Base-by-base conservation (phyloP, 2,888 invertebrate species). In the Drosophila meridiana region DNA sequence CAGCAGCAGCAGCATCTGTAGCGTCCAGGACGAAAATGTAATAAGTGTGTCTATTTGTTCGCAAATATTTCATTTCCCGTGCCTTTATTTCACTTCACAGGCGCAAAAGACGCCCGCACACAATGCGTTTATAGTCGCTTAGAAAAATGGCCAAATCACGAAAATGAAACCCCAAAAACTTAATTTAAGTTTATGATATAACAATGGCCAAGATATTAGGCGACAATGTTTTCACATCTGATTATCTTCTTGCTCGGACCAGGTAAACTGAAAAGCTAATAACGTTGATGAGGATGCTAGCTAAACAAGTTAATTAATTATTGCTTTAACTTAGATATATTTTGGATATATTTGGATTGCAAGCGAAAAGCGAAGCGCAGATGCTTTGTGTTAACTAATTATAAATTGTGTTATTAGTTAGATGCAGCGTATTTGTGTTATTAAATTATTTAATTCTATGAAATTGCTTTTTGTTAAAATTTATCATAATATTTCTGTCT, bases 31-130 rank as follows among this genome's bases (percentile, higher is more conserved):
- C 75, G 59, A 82, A 81, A 88, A 85, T 74, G 86, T 86, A 88
- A 90, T 87, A 87, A 89, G 80, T 90, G 90, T 82, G 89, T 90
- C 87, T 90, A 89, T 90, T 90, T 90, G 90, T 89, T 90, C 76
- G 76, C 89, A 86, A 87, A 90, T 90, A 89, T 88, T 90, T 88
- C 80, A 88, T 88, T 87, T 87, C 90, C 90, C 87, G 73, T 88
- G 78, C 83, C 81, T 72, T 74, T 80, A 69, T 82, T 66, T 80
- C 69, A 69, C 52, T 62, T 72, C 42, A 57, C 62, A 73, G 73
- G 34, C 70, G 42, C 50, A 57, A 64, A 55, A n/a, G 77, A 70
- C 74, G 70, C 65, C 74, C 74, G 58, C 74, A 74, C 71, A 78
- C 61, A 74, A 55, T 68, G 66, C 64, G 71, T 61, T 53, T 26